Conservation (phyloP, 2,888 invertebrate genomes). For the Cantharis nigra region DNA sequence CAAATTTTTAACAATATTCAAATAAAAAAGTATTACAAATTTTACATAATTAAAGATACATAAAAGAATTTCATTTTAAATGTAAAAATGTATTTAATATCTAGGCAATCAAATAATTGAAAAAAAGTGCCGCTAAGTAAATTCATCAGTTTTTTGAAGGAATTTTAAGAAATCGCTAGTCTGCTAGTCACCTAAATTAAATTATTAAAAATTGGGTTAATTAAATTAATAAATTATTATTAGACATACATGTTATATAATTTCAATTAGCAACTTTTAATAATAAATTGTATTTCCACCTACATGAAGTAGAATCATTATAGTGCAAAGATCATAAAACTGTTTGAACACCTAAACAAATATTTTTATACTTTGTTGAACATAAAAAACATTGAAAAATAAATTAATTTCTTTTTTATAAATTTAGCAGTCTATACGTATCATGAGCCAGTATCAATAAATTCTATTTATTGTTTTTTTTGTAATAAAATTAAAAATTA, state of each 20-base stretch:
- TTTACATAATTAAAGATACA: no score
- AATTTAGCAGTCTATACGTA: background rate
- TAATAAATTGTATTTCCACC: background rate
- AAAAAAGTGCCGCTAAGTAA: background rate
- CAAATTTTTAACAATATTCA: no score
- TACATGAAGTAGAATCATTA: background rate
- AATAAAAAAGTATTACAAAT: no score
- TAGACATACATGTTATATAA: background rate
- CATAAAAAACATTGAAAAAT: background rate
- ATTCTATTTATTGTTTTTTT: background rate
- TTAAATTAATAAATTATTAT: background rate
- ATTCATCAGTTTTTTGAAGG: no score
- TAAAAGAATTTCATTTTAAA: background rate
- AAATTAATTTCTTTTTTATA: background rate
- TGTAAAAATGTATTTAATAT: background rate
- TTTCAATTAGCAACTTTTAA: background rate
- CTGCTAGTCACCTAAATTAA: no score
- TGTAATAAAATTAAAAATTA: background rate
- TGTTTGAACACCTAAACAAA: background rate
- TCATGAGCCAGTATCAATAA: background rate
- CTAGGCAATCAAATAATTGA: background rate
- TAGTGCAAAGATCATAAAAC: background rate
- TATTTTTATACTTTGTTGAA: background rate
- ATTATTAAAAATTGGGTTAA: background rate
- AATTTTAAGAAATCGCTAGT: no score